These are phyloP conservation scores for Chaetophractus vellerosus DNA, from an alignment of 2,797 vertebrate species.

Conservation along the genomic window DNA sequence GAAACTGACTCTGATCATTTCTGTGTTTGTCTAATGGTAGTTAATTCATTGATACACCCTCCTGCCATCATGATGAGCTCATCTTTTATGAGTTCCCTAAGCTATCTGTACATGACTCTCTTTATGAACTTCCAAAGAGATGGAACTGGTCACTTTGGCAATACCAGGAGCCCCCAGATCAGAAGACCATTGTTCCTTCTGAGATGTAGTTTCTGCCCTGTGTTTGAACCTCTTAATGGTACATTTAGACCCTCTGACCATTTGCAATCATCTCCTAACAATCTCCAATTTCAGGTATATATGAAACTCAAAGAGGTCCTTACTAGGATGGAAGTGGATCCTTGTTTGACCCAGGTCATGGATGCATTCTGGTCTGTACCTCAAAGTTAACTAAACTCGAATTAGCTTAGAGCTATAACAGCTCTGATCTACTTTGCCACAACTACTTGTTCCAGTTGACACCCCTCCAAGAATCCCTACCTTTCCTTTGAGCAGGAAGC, in stretches of 20 bases:
- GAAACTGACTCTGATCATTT: slow-evolving; percentile 43
- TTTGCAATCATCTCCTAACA: background rate
- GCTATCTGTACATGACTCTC: background rate
- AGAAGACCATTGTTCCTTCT: background rate
- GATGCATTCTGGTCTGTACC: background rate
- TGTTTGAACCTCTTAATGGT: background rate
- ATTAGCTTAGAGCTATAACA: background rate
- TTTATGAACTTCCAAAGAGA: background rate
- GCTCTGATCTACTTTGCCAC: background rate
- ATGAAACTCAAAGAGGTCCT: background rate
- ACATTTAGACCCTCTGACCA: background rate
- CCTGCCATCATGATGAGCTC: background rate
- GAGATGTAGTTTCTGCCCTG: background rate
- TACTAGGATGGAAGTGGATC: background rate
- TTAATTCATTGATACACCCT: background rate
- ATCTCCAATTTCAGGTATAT: background rate
- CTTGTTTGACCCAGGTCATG: background rate
- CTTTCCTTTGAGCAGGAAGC: background rate
- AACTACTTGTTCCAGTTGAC: background rate
- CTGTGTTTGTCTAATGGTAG: background rate
- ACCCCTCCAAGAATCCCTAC: background rate
- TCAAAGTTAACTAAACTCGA: background rate
- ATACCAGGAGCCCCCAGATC: rapidly evolving
- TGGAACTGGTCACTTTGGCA: background rate
- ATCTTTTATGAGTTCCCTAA: background rate